These are phyloP conservation scores for Garra rufa DNA, from an alignment of 2,113 vertebrate genomes.

Conservation along the genomic window DNA sequence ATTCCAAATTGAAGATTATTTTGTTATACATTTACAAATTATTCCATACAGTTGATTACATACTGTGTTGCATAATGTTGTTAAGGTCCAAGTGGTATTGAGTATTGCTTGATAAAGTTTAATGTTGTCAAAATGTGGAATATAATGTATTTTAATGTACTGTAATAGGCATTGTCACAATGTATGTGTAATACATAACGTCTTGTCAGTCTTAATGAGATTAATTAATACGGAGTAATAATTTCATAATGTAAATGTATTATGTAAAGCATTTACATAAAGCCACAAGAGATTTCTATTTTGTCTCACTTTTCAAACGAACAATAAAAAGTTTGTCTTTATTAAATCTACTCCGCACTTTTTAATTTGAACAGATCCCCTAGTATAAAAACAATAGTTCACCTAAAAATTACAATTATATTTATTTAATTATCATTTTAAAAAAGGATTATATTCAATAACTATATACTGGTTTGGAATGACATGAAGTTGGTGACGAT, in stretches of 20 bases:
- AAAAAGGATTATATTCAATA: no score
- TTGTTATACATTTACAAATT: neutral
- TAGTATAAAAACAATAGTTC: neutral
- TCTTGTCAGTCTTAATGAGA: neutral
- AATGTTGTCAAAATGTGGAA: slow-evolving; percentile 16
- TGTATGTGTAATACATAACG: neutral
- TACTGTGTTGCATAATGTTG: neutral
- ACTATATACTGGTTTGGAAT: neutral
- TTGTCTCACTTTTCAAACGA: neutral
- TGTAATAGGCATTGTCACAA: neutral
- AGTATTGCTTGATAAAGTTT: neutral
- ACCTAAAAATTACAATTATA: neutral
- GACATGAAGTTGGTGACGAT: neutral
- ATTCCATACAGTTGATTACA: neutral
- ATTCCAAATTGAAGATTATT: neutral
- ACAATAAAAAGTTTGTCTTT: neutral
- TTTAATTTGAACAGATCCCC: neutral
- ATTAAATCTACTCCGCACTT: neutral
- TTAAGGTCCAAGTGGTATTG: neutral
- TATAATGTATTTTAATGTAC: slow-evolving; percentile 11
- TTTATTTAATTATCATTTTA: no score
- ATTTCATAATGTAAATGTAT: neutral
- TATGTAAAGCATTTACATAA: neutral
- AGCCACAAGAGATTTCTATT: neutral
- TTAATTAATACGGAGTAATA: neutral